phyloP scores from a whole-genome alignment of 35 echinoderm and acorn worm species.

The Diadema setosum region DNA sequence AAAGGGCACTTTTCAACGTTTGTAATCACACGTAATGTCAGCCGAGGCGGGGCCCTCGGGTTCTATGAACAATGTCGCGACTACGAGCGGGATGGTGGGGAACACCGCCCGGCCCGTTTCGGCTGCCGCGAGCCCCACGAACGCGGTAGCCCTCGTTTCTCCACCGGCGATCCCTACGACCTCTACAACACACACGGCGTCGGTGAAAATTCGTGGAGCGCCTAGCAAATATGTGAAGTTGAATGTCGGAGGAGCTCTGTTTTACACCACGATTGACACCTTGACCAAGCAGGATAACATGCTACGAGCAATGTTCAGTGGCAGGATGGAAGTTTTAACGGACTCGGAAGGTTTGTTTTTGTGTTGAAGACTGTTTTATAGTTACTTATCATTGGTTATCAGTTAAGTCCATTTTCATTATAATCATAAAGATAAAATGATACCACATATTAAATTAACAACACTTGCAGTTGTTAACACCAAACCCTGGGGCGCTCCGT shows the following conservation, averaged over 20 bases:
- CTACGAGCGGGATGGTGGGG: neutral
- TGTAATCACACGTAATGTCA: constrained; percentile 32
- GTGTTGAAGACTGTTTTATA: too few relatives aligned
- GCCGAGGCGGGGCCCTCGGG: constrained; percentile 55
- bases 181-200: constrained; percentile 28
- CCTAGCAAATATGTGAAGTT: constrained; percentile 98
- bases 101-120: neutral
- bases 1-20: neutral
- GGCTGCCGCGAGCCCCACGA: neutral
- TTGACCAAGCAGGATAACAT: constrained; percentile 98
- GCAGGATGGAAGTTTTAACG: constrained; percentile 96
- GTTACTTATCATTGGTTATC: too few relatives aligned
- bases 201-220: constrained; percentile 83
- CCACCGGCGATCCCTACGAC: constrained; percentile 19
- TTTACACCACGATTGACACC: constrained; percentile 96
- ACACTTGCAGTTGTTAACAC: too few relatives aligned
- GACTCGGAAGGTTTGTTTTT: constrained; percentile 99
- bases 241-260: constrained; percentile 91
- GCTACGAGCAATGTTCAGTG: constrained; percentile 98
- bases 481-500: too few relatives aligned
- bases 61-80: neutral
- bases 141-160: neutral
- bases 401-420: too few relatives aligned
- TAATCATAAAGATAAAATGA: too few relatives aligned
- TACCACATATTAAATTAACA: too few relatives aligned